These are phyloP conservation scores for Chrysochloris asiatica DNA, from an alignment of 2,113 vertebrate species.

Conservation along the genomic window DNA sequence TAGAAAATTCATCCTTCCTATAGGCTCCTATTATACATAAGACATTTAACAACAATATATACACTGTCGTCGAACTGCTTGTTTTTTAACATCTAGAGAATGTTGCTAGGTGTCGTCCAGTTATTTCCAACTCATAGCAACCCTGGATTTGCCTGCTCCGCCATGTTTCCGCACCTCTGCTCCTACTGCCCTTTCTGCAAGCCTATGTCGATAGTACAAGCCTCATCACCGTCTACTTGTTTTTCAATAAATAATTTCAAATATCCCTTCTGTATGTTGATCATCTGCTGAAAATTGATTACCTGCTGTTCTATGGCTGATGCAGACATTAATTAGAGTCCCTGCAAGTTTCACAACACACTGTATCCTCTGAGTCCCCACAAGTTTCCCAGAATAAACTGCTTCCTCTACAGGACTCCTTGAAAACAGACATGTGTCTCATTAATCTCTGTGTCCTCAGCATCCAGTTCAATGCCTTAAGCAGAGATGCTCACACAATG, in stretches of 20 bases:
- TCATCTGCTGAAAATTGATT: background rate
- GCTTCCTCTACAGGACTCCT: background rate
- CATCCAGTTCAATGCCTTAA: background rate
- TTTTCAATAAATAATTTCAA: background rate
- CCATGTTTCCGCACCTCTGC: background rate
- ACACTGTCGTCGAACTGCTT: too few species aligned
- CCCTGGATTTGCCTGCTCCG: too few species aligned
- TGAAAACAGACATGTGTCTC: background rate
- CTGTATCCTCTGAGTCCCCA: background rate
- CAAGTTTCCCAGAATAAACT: background rate
- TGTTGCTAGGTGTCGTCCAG: too few species aligned
- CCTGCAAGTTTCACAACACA: background rate
- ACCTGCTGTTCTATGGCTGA: background rate
- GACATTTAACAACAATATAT: too few species aligned
- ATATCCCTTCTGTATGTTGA: background rate
- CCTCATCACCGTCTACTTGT: background rate
- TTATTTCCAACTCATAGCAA: too few species aligned
- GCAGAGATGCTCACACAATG: background rate
- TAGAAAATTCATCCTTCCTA: background rate
- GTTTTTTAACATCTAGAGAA: background rate
- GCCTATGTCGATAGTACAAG: background rate
- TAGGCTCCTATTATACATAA: background rate
- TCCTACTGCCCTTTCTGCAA: background rate
- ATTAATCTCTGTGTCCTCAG: background rate
- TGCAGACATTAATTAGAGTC: background rate